Percentiles rank a stretch among this genome's conserved stretches.
Conservation (phyloP, 53 echinoderm and acorn worm species). For the Glandiceps talaboti region DNA sequence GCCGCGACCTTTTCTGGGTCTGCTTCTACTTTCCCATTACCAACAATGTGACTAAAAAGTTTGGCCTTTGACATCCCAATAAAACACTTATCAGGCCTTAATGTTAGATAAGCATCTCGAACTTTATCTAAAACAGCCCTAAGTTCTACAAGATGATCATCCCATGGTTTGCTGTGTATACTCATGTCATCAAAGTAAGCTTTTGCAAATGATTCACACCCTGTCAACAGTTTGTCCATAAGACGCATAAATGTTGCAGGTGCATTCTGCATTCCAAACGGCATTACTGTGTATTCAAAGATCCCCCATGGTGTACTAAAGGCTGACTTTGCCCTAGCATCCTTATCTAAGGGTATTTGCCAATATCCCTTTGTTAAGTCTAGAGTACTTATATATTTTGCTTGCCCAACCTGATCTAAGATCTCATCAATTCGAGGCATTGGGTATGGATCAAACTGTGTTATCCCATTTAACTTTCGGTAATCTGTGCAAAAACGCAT, state of each 20-base stretch:
- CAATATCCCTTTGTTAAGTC: constrained; percentile 55
- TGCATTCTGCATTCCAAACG: constrained; percentile 51
- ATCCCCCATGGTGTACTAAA: constrained; percentile 41
- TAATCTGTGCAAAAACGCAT: no score
- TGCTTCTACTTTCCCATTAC: constrained; percentile 29
- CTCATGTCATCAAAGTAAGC: constrained; percentile 57
- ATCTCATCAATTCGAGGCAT: constrained; percentile 30
- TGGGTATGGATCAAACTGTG: constrained; percentile 22
- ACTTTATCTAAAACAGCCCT: constrained; percentile 21
- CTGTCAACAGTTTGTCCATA: constrained; percentile 27
- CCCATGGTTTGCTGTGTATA: constrained; percentile 41
- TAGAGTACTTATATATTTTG: constrained; percentile 32
- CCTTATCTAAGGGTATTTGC: constrained; percentile 28
- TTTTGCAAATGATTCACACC: constrained; percentile 16
- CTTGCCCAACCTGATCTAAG: constrained; percentile 14
- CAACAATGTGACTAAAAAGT: constrained; percentile 40
- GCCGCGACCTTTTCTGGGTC: constrained; percentile 33
- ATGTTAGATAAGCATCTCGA: constrained; percentile 25
- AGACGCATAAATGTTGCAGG: constrained; percentile 42
- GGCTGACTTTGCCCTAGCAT: constrained; percentile 28
- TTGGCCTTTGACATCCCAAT: constrained; percentile 17
- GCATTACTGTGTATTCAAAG: constrained; percentile 40
- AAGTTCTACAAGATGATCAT: constrained; percentile 30
- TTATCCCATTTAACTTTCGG: constrained; percentile 13
- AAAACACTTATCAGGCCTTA: constrained; percentile 35